Conservation (phyloP, 2,113 vertebrate genomes). For the Tringa solitaria region DNA sequence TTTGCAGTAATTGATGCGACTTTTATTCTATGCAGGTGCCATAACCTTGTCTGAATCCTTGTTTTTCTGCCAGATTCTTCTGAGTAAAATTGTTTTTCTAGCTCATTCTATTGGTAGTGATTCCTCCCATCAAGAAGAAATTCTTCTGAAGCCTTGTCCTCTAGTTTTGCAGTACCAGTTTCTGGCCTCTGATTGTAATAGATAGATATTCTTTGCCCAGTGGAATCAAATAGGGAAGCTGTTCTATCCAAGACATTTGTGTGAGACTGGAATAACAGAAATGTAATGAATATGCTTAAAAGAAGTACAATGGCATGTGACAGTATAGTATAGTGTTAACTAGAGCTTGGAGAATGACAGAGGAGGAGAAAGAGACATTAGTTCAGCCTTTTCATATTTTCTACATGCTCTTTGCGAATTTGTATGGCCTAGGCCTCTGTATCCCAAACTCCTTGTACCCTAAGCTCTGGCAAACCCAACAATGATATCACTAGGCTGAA, state of each 20-base stretch:
- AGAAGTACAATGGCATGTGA: rapidly evolving
- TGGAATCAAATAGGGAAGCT: neutral
- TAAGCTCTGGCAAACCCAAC: neutral
- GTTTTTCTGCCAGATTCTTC: neutral
- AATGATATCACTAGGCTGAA: neutral
- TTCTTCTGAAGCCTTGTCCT: neutral
- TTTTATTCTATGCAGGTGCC: neutral
- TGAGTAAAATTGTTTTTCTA: neutral
- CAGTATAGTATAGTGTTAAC: neutral
- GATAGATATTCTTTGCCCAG: neutral
- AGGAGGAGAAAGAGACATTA: neutral
- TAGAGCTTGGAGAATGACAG: neutral
- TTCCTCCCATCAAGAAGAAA: neutral
- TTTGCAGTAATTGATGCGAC: neutral
- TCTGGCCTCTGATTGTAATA: neutral
- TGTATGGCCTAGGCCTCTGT: neutral
- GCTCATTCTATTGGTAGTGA: neutral
- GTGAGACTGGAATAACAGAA: neutral
- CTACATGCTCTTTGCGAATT: neutral
- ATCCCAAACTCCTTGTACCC: neutral
- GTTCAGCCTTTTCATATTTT: neutral
- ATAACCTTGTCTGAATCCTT: neutral
- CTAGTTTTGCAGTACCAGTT: neutral
- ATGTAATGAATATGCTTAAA: neutral
- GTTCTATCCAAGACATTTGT: neutral